A percentile compares a stretch with the other conserved stretches of the same genome.
These are phyloP conservation scores for Sabatieria punctata DNA, from an alignment of 2,888 invertebrate genomes.

Conservation along the genomic window DNA sequence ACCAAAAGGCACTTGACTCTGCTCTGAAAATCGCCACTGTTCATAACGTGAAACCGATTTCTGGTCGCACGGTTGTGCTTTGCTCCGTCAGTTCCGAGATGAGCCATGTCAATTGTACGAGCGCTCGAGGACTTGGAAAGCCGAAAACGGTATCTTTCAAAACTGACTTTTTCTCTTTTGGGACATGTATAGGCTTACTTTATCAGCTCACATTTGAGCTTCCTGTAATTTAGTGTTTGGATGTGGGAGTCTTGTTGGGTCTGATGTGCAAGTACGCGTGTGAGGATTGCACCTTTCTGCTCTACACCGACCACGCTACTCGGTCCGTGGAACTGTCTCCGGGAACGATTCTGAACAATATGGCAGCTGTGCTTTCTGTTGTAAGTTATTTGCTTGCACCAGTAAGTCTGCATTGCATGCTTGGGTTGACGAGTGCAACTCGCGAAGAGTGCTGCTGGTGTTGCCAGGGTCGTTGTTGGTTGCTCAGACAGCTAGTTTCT, in stretches of 20 bases:
- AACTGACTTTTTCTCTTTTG: too few species aligned
- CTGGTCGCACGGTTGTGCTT: slow-evolving; percentile 32
- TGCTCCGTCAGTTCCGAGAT: slow-evolving; percentile 26
- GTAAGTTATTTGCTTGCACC: too few species aligned
- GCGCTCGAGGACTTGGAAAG: slow-evolving; percentile 32
- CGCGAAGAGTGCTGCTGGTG: neutral
- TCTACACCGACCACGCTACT: slow-evolving; percentile 16
- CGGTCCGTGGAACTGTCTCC: slow-evolving; percentile 26
- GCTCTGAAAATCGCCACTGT: slow-evolving; percentile 36
- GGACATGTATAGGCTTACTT: too few species aligned
- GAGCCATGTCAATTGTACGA: slow-evolving; percentile 24
- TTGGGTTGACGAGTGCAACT: neutral
- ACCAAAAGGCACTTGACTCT: slow-evolving; percentile 34
- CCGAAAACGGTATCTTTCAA: slow-evolving; percentile 26
- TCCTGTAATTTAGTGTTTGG: too few species aligned
- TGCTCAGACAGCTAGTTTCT: too few species aligned
- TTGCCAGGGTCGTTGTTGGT: too few species aligned
- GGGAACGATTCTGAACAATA: slow-evolving; percentile 36
- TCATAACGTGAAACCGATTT: slow-evolving; percentile 36
- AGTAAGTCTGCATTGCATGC: neutral
- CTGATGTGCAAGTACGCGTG: slow-evolving; percentile 37
- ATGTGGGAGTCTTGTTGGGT: slow-evolving; percentile 33
- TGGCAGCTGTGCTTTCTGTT: slow-evolving; percentile 16
- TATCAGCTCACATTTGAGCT: too few species aligned
- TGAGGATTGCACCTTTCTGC: slow-evolving; percentile 31